phyloP scores from a whole-genome alignment of 2,113 vertebrate genomes.

The Poicephalus gulielmi region DNA sequence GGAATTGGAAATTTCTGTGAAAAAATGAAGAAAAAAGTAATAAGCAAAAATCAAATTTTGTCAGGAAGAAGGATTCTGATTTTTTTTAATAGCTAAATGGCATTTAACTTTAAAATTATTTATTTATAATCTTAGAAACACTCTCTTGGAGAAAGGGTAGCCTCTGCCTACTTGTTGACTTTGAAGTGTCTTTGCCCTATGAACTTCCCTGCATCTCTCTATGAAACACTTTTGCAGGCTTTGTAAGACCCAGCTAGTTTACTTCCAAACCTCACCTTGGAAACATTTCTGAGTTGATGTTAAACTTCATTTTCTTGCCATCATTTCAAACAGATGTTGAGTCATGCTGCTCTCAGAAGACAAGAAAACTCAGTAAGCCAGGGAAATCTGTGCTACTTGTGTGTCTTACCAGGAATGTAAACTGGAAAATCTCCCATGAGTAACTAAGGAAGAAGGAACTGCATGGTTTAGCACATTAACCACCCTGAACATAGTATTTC shows the following conservation, averaged over 20 bases:
- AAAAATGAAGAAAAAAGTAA: accelerated
- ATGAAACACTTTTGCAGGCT: background rate
- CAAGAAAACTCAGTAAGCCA: background rate
- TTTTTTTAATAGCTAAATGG: background rate
- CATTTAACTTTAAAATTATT: background rate
- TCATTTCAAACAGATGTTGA: background rate
- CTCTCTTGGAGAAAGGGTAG: background rate
- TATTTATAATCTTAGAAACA: background rate
- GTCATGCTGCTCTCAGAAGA: background rate
- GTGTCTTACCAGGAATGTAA: background rate
- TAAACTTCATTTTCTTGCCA: background rate
- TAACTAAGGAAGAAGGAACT: background rate
- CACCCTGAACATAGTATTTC: background rate
- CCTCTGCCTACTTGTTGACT: background rate
- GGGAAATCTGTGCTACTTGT: background rate
- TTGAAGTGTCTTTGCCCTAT: background rate
- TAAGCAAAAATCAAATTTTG: background rate
- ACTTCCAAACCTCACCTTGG: background rate
- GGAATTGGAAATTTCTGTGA: background rate
- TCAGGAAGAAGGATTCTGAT: background rate
- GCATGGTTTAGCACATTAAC: background rate
- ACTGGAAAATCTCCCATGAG: background rate
- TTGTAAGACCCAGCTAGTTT: background rate
- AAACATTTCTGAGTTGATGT: background rate
- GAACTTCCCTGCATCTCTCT: background rate